Evolutionary conservation across 2,797 vertebrate genomes (phyloP), one percentile per base, ranked within the genome.

Genomic region (Aulostomus chinensis): DNA sequence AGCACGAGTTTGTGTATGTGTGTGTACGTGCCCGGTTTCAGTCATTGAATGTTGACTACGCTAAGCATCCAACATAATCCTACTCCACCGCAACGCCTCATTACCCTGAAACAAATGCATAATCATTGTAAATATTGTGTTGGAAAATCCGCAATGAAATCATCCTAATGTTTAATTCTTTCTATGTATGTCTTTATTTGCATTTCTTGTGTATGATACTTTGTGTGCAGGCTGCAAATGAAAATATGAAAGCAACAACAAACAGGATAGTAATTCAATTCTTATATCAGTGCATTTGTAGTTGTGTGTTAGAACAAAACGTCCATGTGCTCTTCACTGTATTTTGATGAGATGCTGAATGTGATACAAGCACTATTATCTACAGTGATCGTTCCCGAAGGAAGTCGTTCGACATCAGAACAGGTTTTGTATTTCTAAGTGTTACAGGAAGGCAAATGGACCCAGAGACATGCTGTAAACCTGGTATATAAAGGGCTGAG

Each of bases 51-150:
- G n/a, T 56, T 43, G 42, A 43, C 42, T 59, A 39, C 58, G 75
- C 58, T 45, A 52, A 66, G 36, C 53, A 28, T 29, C 20, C 22
- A 46, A 47, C 73, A 74, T 71, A 78, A 74, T 73, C 62, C 49
- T n/a, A 29, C 52, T 52, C 40, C 20, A 9, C 48, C 28, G 48
- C 42, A 30, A 47, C 3, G 61, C 61, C 42, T 70, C 52, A 58
- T 65, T 76, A 58, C 61, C 55, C 64, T 32, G 28, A 62, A 70
- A 72, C 53, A 70, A 76, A 39, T 49, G 52, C 36, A 38, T 40
- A 16, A 40, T 46, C 5, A 24, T 3, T 21, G 10, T 9, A 28
- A 9, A 28, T 9, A 28, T 4, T 25, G 24, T 25, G 24, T 25
- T 25, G 6, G 24, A 25, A 25, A 28, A 9, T 28, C 8, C 9